Conservation (phyloP, 2,113 vertebrate species). For the Ailuropoda melanoleuca region DNA sequence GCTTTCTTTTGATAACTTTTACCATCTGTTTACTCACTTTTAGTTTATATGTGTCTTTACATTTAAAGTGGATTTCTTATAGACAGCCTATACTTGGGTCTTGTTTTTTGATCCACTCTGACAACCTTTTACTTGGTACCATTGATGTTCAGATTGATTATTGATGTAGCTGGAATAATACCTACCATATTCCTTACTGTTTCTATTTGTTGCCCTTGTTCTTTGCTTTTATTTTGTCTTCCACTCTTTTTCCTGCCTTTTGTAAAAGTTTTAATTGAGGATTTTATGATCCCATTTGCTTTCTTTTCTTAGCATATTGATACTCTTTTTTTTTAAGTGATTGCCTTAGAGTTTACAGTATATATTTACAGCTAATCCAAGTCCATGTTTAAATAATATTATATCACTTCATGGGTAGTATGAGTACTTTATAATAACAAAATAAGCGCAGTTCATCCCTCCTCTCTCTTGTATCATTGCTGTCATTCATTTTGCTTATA, state of each 20-base stretch:
- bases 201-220: background rate
- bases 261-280: background rate
- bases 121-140: background rate
- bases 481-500: background rate
- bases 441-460: background rate
- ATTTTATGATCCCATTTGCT: background rate
- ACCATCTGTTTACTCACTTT: background rate
- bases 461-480: background rate
- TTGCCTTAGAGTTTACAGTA: background rate
- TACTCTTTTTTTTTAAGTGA: background rate
- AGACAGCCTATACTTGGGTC: background rate
- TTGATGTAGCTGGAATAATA: background rate
- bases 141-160: background rate
- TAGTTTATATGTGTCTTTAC: background rate
- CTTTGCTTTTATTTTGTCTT: background rate
- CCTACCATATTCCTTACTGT: background rate
- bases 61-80: background rate
- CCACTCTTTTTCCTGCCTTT: background rate
- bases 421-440: background rate
- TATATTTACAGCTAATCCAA: background rate
- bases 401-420: background rate
- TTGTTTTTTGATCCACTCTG: background rate
- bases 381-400: background rate
- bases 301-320: background rate
- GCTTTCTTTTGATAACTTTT: background rate